Evolutionary conservation across 64 coral and sea anemone species (phyloP), one percentile per base, ranked within the genome.

Genomic region (Montipora capricornis): DNA sequence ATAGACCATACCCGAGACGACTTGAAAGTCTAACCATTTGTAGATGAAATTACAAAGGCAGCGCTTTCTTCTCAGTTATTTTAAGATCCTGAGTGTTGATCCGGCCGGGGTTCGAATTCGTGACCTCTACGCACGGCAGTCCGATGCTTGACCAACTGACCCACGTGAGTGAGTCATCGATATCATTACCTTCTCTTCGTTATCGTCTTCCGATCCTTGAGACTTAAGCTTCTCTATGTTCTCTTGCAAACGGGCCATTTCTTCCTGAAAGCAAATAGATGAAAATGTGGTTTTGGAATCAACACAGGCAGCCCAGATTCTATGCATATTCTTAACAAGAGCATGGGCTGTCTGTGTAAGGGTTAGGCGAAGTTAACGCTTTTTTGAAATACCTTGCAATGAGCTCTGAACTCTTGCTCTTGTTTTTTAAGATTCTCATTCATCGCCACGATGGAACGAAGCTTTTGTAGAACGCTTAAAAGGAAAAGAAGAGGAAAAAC

Each of bases 401-500:
- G 98, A 20, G 95, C 92, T 66, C 95, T 89, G 22, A 99, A 99
- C 68, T 99, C 95, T 24, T 99, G 98, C 57, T 99, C 98, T 77
- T 99, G 95, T 49, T 92, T 94, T n/a, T 99, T 99, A 44, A 99
- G 79, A 84, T 96, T 99, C 87, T 99, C 98, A 82, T 99, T 99
- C 95, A 96, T 96, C 16, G 98, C 98, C 49, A 99, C 98, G 4
- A 99, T 90, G 66, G 92, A 99, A 61, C 95, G 94, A 80, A 99
- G 98, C 20, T 83, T 94, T 44, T 99, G 94, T 14, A 96, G 90
- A 92, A 99, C 94, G 51, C 95, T 98, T 26, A 57, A 74, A 75
- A 67, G 13, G 5, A 4, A 78, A 78, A 11, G 53, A 16, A 26
- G 26, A 73, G 67, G n/a, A 73, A 74, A 57, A 19, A 75, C 2